Percentiles rank a stretch among this genome's conserved stretches.
Conservation (phyloP, 2,113 vertebrate genomes). For the Rhineura floridana region DNA sequence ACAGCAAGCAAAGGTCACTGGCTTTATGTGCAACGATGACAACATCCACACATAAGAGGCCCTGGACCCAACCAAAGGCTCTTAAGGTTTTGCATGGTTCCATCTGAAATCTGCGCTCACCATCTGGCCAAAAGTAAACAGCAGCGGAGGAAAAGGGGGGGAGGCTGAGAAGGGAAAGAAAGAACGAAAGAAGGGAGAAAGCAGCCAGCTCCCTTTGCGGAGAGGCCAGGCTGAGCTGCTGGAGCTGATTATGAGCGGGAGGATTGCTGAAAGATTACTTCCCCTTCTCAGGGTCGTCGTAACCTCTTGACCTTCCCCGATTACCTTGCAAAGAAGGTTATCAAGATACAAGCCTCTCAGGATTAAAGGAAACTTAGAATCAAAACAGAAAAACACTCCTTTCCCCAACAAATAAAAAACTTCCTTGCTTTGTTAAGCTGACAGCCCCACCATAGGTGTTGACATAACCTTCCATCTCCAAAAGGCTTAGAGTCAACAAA, state of each 20-base stretch:
- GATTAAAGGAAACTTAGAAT: slow-evolving; percentile 70
- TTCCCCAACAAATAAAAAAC: slow-evolving; percentile 55
- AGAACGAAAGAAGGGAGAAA: neutral
- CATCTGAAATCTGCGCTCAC: slow-evolving; percentile 57
- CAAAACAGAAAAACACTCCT: slow-evolving; percentile 61
- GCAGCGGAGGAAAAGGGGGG: accelerated
- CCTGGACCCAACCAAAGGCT: neutral
- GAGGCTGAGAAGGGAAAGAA: accelerated
- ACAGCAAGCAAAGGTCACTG: neutral
- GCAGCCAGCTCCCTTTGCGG: neutral
- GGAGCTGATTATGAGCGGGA: neutral
- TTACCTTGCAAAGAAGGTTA: slow-evolving; percentile 63
- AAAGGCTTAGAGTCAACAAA: slow-evolving; percentile 67
- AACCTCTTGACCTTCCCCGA: slow-evolving; percentile 62
- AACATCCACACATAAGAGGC: neutral
- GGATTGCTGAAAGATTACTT: slow-evolving; percentile 61
- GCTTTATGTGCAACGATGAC: neutral
- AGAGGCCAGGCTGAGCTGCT: slow-evolving; percentile 23
- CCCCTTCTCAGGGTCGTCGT: slow-evolving; percentile 57
- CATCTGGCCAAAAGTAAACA: slow-evolving; percentile 64
- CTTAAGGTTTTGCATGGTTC: neutral
- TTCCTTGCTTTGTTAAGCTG: slow-evolving; percentile 69
- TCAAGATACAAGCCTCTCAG: slow-evolving; percentile 64
- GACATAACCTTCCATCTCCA: slow-evolving; percentile 67
- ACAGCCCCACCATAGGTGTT: slow-evolving; percentile 64